Evolutionary conservation across 2,888 invertebrate species (phyloP).

Genomic region (Pomacea canaliculata): DNA sequence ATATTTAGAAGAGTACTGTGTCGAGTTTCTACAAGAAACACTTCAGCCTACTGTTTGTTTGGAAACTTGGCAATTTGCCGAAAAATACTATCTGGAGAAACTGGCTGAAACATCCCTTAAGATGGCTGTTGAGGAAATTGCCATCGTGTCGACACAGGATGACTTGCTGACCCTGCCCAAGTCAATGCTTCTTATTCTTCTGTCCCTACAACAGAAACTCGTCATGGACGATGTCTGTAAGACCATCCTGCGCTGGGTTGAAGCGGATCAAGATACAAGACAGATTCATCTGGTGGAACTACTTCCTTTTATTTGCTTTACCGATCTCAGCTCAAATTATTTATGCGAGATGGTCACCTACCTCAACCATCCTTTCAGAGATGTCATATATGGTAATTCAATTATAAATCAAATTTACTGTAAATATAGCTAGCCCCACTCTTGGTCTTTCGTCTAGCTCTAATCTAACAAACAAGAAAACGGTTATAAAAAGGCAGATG

Average conservation of each 20-base stretch:
- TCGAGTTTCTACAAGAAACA: background rate
- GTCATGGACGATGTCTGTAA: background rate
- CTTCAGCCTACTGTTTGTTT: background rate
- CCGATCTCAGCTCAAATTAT: conserved; percentile 6
- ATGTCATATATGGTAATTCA: background rate
- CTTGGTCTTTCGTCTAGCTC: too few species aligned
- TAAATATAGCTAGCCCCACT: too few species aligned
- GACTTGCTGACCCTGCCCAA: conserved; percentile 1
- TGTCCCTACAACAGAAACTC: background rate
- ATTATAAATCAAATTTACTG: background rate
- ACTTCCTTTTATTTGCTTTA: conserved; percentile 17
- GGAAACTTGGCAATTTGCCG: background rate
- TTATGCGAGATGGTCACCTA: background rate
- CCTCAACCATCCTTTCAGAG: conserved; percentile 2
- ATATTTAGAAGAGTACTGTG: background rate
- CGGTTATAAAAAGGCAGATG: too few species aligned
- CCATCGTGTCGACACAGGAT: background rate
- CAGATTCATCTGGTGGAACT: conserved; percentile 3
- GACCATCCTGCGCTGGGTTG: conserved; percentile 11
- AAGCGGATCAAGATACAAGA: conserved; percentile 1
- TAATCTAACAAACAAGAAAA: too few species aligned
- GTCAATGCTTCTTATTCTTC: background rate
- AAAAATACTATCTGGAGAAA: background rate
- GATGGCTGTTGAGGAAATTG: background rate
- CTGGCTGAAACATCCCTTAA: background rate